Evolutionary conservation across 1,140 invertebrate genomes (phyloP), one percentile per base, ranked within the genome.

Genomic region (Ceratosolen solmsi): DNA sequence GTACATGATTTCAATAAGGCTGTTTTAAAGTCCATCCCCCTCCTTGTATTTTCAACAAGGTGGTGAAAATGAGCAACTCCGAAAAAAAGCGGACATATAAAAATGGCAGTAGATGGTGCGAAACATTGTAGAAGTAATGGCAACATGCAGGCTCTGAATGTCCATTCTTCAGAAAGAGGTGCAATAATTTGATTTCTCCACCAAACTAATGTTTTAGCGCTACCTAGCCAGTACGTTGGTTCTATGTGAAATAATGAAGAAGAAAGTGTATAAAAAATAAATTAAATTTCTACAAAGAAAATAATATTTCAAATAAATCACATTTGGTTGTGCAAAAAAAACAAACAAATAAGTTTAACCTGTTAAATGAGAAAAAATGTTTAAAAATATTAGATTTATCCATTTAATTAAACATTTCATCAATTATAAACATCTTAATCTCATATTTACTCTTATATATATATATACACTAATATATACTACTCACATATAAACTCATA

Each of bases 21-120:
- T 22, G 92, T 93, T 85, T 94, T 94, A 36, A 96, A 92, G 75
- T 93, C 90, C 88, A 94, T 93, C 60, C 96, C 96, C 86, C 91
- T 92, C 85, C 94, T 95, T 15, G 97, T 92, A 86, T 94, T 94
- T 88, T 98, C 97, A 83, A 95, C 92, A 86, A 98, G 94, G 87
- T 98, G 97, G 93, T 99, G 97, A 87, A 98, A 95, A 92, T 99
- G 97, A 75, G 97, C 97, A 75, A 97, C 94, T 71, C 98, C 98
- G 93, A 99, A 99, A 89, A 99, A 97, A 11, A 99, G 89, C 1
- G 98, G 97, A 87, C 96, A 96, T 82, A 97, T 93, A 84, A 98
- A 95, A 65, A 98, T 94, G 11, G 96, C 95, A 77, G 92, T 94
- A 8, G 93, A 89, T 4, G 95, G 95, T n/a, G 93, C 90, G 85